Conservation (phyloP, 2,888 invertebrate species). For the Julus scanicus region DNA sequence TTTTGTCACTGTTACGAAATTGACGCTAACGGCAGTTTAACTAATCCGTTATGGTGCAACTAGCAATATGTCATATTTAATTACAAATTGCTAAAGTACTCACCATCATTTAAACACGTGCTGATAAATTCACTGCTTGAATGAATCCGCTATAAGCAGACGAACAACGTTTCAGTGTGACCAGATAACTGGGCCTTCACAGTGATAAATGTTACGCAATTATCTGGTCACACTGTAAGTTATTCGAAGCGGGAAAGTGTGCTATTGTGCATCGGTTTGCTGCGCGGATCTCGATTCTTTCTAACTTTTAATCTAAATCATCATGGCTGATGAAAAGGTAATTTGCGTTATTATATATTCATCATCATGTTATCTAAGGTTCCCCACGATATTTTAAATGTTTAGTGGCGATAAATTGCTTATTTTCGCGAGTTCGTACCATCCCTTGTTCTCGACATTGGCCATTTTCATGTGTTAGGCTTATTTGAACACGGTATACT, state of each 20-base stretch:
- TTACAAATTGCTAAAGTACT: not conserved
- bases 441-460: not conserved
- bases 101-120: not conserved
- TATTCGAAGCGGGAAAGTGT: constrained; percentile 11
- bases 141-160: not conserved
- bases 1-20: too few species aligned
- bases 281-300: not conserved
- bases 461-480: not conserved
- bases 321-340: not conserved
- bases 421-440: not conserved
- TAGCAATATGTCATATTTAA: too few species aligned
- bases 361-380: not conserved
- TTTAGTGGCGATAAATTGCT: not conserved
- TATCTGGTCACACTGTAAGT: not conserved
- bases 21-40: too few species aligned
- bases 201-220: not conserved
- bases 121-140: not conserved
- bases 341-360: not conserved
- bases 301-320: not conserved
- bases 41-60: too few species aligned
- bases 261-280: not conserved
- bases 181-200: not conserved
- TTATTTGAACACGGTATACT: not conserved
- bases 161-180: not conserved
- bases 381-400: not conserved